phyloP scores from a whole-genome alignment of 2,797 vertebrate species.

The Chelidonichthys spinosus region DNA sequence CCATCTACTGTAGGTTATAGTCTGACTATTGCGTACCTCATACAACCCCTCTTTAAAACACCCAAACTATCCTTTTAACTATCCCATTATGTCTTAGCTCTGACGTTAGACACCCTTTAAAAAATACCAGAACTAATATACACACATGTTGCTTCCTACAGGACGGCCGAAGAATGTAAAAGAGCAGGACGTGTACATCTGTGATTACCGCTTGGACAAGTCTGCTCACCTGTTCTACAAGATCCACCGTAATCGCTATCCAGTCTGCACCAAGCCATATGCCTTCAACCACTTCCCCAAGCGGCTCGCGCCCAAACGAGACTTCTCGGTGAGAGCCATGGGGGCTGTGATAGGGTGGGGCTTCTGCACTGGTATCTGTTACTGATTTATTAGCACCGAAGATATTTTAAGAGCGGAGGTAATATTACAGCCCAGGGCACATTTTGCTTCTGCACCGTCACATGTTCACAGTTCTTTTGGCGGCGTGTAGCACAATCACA shows the following conservation, averaged over 20 bases:
- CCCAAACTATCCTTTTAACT: not conserved
- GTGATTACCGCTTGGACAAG: conserved; percentile 98
- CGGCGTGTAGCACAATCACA: conserved; percentile 8
- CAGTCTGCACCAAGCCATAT: conserved; percentile 96
- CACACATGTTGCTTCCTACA: conserved; percentile 60
- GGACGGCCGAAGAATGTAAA: conserved; percentile 96
- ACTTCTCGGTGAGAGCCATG: conserved; percentile 91
- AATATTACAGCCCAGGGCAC: conserved; percentile 31
- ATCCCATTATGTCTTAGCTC: not conserved
- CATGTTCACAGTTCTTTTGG: not conserved
- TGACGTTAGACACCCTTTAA: not conserved
- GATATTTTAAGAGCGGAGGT: conserved; percentile 40
- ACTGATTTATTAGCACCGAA: conserved; percentile 46
- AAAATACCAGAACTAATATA: not conserved
- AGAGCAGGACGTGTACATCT: conserved; percentile 98
- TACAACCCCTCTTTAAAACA: no score
- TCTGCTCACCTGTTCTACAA: conserved; percentile 99
- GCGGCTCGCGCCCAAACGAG: conserved; percentile 94
- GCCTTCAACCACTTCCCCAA: conserved; percentile 99
- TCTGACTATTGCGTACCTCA: no score
- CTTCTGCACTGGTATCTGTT: conserved; percentile 22
- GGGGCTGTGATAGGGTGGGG: conserved; percentile 1
- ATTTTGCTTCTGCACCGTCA: not conserved
- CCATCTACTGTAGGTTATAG: not conserved
- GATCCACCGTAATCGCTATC: conserved; percentile 98